These are phyloP conservation scores for Mesocentrotus franciscanus DNA, from an alignment of 53 echinoderm and acorn worm species.

Conservation along the genomic window DNA sequence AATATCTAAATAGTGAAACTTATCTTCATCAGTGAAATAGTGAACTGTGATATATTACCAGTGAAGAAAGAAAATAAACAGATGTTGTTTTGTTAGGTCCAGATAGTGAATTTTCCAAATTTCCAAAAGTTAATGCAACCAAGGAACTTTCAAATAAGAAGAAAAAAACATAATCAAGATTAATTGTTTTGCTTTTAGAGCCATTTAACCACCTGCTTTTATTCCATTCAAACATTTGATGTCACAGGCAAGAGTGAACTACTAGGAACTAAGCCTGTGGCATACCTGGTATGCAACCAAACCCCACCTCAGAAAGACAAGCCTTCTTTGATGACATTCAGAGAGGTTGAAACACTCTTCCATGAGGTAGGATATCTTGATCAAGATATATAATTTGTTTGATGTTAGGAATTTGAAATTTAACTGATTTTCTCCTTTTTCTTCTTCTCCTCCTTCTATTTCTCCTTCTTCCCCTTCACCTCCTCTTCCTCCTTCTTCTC, in stretches of 20 bases:
- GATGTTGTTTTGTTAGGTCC: too few relatives aligned
- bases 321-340: conserved; percentile 96
- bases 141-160: too few relatives aligned
- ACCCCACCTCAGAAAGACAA: conserved; percentile 89
- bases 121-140: too few relatives aligned
- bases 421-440: not conserved
- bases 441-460: not conserved
- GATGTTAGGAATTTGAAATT: not conserved
- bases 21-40: too few relatives aligned
- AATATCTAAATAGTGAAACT: too few relatives aligned
- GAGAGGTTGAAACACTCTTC: conserved; percentile 96
- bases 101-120: too few relatives aligned
- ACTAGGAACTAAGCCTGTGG: conserved; percentile 85
- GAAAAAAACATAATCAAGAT: too few relatives aligned
- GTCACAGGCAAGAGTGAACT: conserved; percentile 83
- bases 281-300: conserved; percentile 94
- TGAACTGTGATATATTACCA: too few relatives aligned
- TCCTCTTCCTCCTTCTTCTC: not conserved
- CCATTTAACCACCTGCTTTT: not conserved
- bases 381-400: not conserved
- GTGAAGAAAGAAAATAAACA: too few relatives aligned
- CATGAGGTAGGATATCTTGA: conserved; percentile 80
- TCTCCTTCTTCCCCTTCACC: not conserved
- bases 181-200: too few relatives aligned
- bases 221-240: not conserved